Evolutionary conservation across 2,888 invertebrate species (phyloP).

Genomic region (Graphium colonna): DNA sequence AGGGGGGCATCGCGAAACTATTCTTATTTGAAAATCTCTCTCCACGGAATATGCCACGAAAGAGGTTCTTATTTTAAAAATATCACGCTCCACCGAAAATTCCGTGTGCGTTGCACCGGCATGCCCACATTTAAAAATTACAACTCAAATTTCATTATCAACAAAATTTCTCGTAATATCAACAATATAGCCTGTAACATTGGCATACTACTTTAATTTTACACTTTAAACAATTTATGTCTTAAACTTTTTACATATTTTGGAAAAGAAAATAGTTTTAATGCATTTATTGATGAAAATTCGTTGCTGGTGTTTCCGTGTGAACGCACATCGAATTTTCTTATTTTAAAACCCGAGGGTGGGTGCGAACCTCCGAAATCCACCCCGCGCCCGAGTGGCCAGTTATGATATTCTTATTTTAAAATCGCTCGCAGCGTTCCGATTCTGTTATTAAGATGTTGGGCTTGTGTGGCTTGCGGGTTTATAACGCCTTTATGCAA

Average conservation of each 20-base stretch:
- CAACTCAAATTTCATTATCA: not conserved
- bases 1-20: conserved; percentile 74
- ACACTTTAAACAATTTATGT: too few species aligned
- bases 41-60: conserved; percentile 78
- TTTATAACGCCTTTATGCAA: conserved; percentile 44
- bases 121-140: not conserved
- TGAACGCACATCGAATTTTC: conserved; percentile 64
- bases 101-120: conserved; percentile 18
- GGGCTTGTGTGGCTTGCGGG: conserved; percentile 46
- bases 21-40: conserved; percentile 80
- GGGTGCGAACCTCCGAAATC: conserved; percentile 75
- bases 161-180: too few species aligned
- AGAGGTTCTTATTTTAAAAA: conserved; percentile 79
- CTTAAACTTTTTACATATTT: too few species aligned
- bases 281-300: too few species aligned
- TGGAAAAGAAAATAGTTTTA: too few species aligned
- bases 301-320: conserved; percentile 49
- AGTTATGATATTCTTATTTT: conserved; percentile 78
- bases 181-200: too few species aligned
- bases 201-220: not conserved
- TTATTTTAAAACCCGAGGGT: conserved; percentile 67
- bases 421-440: conserved; percentile 74
- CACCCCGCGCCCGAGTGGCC: conserved; percentile 62
- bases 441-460: conserved; percentile 75
- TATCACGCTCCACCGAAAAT: conserved; percentile 75